Percentiles rank a stretch among this genome's conserved stretches.
Conservation (phyloP, 2,888 invertebrate genomes). For the Agrilus biguttatus region DNA sequence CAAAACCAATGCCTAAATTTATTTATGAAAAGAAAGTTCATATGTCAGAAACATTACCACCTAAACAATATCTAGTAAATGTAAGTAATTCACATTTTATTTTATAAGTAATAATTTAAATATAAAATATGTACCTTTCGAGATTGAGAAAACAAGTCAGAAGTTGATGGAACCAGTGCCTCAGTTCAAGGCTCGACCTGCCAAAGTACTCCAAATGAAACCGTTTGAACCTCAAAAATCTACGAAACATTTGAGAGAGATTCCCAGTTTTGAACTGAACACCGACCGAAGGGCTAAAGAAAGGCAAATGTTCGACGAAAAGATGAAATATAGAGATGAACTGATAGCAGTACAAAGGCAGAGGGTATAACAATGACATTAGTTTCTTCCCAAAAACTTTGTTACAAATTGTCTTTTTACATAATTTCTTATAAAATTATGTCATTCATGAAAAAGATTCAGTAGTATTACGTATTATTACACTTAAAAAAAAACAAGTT, state of each 20-base stretch:
- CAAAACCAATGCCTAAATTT: slow-evolving; percentile 45
- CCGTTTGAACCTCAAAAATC: slow-evolving; percentile 48
- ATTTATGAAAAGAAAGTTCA: not conserved
- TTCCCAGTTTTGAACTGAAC: slow-evolving; percentile 43
- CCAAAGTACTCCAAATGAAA: slow-evolving; percentile 44
- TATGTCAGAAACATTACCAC: no score
- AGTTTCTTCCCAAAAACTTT: not conserved
- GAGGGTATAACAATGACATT: slow-evolving; percentile 3
- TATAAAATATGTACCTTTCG: no score
- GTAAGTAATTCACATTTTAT: no score
- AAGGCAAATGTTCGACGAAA: slow-evolving; percentile 43
- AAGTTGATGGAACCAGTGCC: no score
- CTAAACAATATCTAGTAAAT: no score
- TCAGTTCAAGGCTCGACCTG: slow-evolving; percentile 46
- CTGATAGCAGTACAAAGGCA: slow-evolving; percentile 30
- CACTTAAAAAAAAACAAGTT: no score
- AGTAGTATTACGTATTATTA: no score
- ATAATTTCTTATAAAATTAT: not conserved
- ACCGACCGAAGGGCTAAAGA: slow-evolving; percentile 49
- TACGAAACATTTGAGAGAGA: slow-evolving; percentile 30
- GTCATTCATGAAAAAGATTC: no score
- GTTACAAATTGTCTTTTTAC: not conserved
- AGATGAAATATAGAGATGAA: slow-evolving; percentile 39
- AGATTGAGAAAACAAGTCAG: no score
- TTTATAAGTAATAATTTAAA: no score